Base-by-base conservation (phyloP, 2,113 vertebrate species). In the Tor tambroides region DNA sequence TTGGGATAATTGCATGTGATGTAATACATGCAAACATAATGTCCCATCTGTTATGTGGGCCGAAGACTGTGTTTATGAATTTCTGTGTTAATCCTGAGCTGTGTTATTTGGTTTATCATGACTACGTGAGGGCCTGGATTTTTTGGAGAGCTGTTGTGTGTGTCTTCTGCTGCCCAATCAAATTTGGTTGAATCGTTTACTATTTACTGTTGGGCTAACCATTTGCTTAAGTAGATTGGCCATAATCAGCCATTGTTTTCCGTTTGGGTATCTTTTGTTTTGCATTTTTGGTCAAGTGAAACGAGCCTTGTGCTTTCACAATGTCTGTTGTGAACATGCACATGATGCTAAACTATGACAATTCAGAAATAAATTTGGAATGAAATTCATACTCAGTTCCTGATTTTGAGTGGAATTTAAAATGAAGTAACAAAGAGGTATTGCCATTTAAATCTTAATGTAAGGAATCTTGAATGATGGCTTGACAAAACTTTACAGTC, bases 21-120 rank as follows among this genome's bases (percentile, higher is more conserved):
- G 63, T 71, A 12, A 30, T 32, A 43, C 7, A 81, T 81, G 26
- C 43, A 28, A 63, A 43, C 80, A 81, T 61, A n/a, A 38, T 81
- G 59, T 30, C 17, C 38, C 38, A 9, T 63, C 54, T 80, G 56
- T 80, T 63, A 26, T 41, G 32, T 63, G 56, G 30, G 79, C 32
- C 14, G 21, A 23, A 15, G 26, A 32, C 17, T 56, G 23, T 26
- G n/a, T 82, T 65, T 12, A 82, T 46, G 26, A 14, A 67, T 65
- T 26, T 41, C 5, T 59, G 3, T 63, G 56, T 26, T 43, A 63
- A 46, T 82, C 38, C n/a, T 19, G n/a, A 28, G 41, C 26, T 46
- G 38, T 26, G 30, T 67, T 30, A 41, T 81, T 10, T 30, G 21
- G 51, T 67, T 65, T 43, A 19, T 19, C 7, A 43, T 65, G 28